Percentiles rank a stretch among this genome's conserved stretches.
Evolutionary conservation across 2,888 invertebrate species (phyloP).

Genomic region (Hybos culiciformis): DNA sequence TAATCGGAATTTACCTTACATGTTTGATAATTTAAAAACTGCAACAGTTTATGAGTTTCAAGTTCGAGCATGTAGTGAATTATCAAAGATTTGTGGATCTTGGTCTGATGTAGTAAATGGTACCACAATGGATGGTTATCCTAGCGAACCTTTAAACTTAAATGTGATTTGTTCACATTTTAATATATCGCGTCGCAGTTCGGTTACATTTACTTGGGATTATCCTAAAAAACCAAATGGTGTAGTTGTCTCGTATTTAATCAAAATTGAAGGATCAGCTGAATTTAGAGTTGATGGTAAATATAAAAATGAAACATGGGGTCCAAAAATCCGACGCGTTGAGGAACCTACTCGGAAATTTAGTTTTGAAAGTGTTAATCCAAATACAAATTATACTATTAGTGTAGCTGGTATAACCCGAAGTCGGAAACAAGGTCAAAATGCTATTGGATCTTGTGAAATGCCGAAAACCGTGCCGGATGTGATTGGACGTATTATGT

Average conservation of each 20-base stretch:
- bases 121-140: constrained; percentile 69
- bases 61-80: constrained; percentile 68
- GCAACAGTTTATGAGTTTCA: constrained; percentile 69
- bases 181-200: constrained; percentile 38
- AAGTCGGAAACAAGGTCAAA: constrained; percentile 56
- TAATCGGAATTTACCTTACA: constrained; percentile 52
- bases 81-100: constrained; percentile 58
- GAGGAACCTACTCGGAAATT: constrained; percentile 38
- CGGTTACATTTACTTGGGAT: constrained; percentile 58
- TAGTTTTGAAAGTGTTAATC: constrained; percentile 52
- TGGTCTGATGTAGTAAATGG: constrained; percentile 68
- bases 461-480: constrained; percentile 63
- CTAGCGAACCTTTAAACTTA: constrained; percentile 58
- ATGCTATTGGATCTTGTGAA: constrained; percentile 46
- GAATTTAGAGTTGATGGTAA: constrained; percentile 41
- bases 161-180: constrained; percentile 51
- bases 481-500: constrained; percentile 36
- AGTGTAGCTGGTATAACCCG: constrained; percentile 64
- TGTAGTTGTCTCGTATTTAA: constrained; percentile 62
- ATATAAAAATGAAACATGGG: constrained; percentile 41
- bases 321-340: constrained; percentile 45
- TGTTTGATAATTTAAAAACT: constrained; percentile 61
- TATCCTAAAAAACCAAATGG: constrained; percentile 62
- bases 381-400: constrained; percentile 76
- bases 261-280: constrained; percentile 43